Evolutionary conservation across 2,888 invertebrate genomes (phyloP).

Genomic region (Trichogramma dendrolimi): DNA sequence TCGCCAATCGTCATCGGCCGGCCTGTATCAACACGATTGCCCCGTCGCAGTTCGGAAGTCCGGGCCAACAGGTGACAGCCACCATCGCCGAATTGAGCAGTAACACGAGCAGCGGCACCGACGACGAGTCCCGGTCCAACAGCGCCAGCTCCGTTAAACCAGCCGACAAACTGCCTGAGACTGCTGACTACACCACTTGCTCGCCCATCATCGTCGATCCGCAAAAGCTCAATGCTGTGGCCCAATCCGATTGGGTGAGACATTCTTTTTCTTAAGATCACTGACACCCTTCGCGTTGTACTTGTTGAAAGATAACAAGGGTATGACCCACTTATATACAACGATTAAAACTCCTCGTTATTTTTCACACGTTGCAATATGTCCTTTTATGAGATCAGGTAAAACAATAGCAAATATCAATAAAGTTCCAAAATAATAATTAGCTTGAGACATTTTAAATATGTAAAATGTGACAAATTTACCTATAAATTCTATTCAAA

Average conservation of each 20-base stretch:
- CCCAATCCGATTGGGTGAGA: constrained; percentile 33
- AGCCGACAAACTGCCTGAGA: constrained; percentile 23
- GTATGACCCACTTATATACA: too few species aligned
- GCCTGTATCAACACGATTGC: constrained; percentile 1
- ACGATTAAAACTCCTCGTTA: too few species aligned
- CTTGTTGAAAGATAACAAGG: too few species aligned
- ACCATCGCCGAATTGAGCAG: constrained; percentile 41
- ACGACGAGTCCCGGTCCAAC: not conserved
- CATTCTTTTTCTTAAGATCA: constrained; percentile 20
- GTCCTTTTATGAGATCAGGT: too few species aligned
- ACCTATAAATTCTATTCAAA: too few species aligned
- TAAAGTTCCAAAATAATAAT: too few species aligned
- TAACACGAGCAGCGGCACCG: constrained; percentile 41
- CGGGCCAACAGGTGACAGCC: not conserved
- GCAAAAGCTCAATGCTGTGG: constrained; percentile 41
- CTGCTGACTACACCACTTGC: constrained; percentile 43
- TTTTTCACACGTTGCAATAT: too few species aligned
- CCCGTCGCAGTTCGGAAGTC: too few species aligned
- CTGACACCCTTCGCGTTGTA: constrained; percentile 8
- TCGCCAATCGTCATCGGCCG: constrained; percentile 20
- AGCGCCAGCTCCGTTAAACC: too few species aligned
- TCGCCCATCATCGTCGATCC: constrained; percentile 47
- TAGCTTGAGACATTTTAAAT: too few species aligned
- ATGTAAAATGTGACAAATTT: too few species aligned
- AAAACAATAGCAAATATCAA: too few species aligned